These are phyloP conservation scores for Halichoeres trimaculatus DNA, from an alignment of 2,113 vertebrate species.

Conservation along the genomic window DNA sequence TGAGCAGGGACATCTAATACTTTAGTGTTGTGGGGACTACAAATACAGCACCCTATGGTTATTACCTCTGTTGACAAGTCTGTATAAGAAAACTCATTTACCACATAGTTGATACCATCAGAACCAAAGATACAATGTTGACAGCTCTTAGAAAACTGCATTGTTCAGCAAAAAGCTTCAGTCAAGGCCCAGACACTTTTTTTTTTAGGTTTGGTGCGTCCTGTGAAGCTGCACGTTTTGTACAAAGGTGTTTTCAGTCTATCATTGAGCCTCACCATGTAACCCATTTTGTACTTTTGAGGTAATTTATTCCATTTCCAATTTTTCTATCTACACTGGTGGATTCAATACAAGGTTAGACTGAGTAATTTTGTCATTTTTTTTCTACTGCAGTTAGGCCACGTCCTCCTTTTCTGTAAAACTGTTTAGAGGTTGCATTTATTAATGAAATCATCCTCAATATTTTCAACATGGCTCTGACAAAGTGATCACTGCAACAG, in stretches of 20 bases:
- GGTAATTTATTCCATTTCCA: too few species aligned
- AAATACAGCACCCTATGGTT: too few species aligned
- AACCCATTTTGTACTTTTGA: background rate
- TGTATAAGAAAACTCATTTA: slow-evolving; percentile 17
- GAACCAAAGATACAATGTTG: slow-evolving; percentile 13
- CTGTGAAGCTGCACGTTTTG: background rate
- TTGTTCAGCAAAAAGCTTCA: background rate
- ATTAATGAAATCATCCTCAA: background rate
- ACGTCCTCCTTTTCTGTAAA: too few species aligned
- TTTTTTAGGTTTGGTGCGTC: background rate
- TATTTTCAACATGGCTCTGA: background rate
- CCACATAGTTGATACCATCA: slow-evolving; percentile 2
- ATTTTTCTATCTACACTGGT: background rate
- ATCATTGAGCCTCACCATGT: background rate
- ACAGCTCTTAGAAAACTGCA: background rate
- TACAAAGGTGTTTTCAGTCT: background rate
- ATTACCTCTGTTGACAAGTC: too few species aligned
- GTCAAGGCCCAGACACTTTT: background rate
- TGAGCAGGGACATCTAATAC: slow-evolving; percentile 28
- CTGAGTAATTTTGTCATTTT: background rate
- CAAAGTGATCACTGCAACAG: background rate
- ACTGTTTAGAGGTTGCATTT: background rate
- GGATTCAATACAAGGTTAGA: background rate
- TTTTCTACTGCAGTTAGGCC: background rate
- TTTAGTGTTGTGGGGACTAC: too few species aligned